Base-by-base conservation (phyloP, 2,797 vertebrate genomes). In the Columba guinea region DNA sequence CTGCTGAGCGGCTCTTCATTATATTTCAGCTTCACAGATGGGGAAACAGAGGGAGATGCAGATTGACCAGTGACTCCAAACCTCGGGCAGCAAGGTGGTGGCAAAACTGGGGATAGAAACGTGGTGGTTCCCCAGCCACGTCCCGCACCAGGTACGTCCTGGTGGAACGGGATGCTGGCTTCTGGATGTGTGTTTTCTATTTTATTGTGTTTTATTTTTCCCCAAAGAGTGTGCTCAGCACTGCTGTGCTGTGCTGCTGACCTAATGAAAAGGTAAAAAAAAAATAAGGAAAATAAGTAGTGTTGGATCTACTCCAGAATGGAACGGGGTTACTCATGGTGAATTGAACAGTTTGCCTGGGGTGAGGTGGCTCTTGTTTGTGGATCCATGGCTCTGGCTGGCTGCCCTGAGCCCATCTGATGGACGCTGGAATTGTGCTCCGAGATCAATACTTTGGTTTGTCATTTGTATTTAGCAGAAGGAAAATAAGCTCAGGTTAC, bases 371-470 rank as follows among this genome's bases (percentile, higher is more conserved):
- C 53, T 5, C 51, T n/a, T 52, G n/a, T 5, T 52, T n/a, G 60
- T 2, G 2, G 51, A n/a, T 5, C 55, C 44, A 0, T 37, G 4
- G 8, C 18, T 2, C 87, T 76, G 89, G 78, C 89, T 39, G 69
- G 12, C 74, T 73, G 94, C 91, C 81, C 75, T 13, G 34, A 9
- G 81, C 91, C n/a, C 26, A 3, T 13, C 46, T 53, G 41, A 3
- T 6, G 58, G 68, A 1, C 22, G 5, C 30, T 5, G 79, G 9
- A 24, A 0, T 2, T 6, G 2, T 37, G 70, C 84, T 76, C 51
- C 0, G 23, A 7, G 28, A 1, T 4, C 3, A 9, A 1, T 3
- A 0, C 1, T 3, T 17, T 5, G 9, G 8, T 1, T 5, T 32
- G 16, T 28, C 6, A 6, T 52, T 37, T 20, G 0, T 2, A 0